Evolutionary conservation across 2,888 invertebrate species (phyloP).

Genomic region (Didymodactylos carnosus): DNA sequence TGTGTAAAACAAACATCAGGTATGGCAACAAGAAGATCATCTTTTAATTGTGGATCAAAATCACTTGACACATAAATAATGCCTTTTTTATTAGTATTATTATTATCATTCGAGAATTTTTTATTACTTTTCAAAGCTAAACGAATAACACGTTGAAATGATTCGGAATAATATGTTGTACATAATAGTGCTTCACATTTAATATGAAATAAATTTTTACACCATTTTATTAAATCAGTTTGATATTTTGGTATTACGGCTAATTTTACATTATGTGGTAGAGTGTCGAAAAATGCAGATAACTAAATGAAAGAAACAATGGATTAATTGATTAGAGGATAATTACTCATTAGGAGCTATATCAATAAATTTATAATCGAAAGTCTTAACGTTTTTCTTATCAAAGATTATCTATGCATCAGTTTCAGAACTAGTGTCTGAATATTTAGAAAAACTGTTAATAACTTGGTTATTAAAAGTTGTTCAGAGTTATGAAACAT

Average conservation of each 20-base stretch:
- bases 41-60: background rate
- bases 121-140: background rate
- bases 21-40: background rate
- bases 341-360: no score
- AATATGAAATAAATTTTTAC: background rate
- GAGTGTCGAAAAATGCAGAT: background rate
- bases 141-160: background rate
- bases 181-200: background rate
- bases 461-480: no score
- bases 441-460: no score
- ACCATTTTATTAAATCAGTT: background rate
- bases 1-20: background rate
- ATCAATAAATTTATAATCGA: no score
- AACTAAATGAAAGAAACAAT: background rate
- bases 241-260: background rate
- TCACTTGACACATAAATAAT: background rate
- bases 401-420: no score
- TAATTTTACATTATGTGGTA: background rate
- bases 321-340: no score
- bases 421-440: no score
- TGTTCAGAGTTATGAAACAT: no score
- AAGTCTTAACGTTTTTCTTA: no score
- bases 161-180: background rate
- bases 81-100: background rate
- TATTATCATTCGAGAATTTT: no score